These are phyloP conservation scores for Darevskia mixta DNA, from an alignment of 2,797 vertebrate species.

Conservation along the genomic window DNA sequence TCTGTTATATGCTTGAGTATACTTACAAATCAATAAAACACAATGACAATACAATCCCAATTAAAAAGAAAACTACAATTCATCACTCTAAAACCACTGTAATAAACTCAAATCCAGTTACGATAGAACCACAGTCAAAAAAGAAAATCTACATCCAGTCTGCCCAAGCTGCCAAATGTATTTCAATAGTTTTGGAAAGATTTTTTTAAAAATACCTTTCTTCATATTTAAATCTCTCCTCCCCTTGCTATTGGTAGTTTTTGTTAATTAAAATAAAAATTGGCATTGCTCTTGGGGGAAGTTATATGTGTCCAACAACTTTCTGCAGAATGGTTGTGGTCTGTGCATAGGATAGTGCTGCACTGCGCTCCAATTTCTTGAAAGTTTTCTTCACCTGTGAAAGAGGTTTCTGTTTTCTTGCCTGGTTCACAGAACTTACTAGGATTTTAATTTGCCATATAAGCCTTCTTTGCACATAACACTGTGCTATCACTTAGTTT, in stretches of 20 bases:
- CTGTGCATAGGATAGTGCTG: background rate
- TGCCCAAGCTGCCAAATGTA: background rate
- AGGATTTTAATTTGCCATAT: no score
- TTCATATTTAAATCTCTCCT: background rate
- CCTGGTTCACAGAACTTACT: no score
- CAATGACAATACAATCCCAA: background rate
- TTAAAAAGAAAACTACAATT: slow-evolving; percentile 5
- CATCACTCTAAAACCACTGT: background rate
- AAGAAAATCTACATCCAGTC: background rate
- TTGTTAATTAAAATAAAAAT: no score
- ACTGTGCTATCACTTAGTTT: no score
- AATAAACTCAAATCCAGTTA: background rate
- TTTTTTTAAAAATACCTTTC: background rate
- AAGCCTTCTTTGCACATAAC: no score
- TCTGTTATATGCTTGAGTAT: background rate
- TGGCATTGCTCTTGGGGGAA: background rate
- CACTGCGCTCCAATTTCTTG: no score
- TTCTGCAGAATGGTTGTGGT: background rate
- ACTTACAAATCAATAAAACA: slow-evolving; percentile 1
- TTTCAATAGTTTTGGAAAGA: background rate
- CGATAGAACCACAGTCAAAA: background rate
- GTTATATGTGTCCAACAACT: background rate
- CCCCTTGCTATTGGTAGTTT: no score
- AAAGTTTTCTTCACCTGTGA: no score
- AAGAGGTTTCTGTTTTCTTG: no score